These are phyloP conservation scores for Poecilia picta DNA, from an alignment of 2,797 vertebrate species.

Conservation along the genomic window DNA sequence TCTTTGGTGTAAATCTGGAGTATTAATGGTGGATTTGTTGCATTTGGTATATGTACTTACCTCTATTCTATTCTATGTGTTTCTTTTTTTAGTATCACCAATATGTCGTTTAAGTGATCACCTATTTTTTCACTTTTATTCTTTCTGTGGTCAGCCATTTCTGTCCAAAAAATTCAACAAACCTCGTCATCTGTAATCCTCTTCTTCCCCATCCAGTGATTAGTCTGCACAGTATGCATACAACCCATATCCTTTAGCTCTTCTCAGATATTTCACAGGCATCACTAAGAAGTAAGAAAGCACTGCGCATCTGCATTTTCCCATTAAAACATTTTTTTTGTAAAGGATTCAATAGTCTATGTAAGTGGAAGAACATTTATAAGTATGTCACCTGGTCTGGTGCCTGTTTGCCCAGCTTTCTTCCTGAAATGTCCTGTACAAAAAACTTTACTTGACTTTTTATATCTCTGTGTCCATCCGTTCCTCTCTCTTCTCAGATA, in stretches of 20 bases:
- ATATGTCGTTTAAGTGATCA: background rate
- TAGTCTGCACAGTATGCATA: background rate
- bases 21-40: background rate
- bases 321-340: background rate
- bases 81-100: background rate
- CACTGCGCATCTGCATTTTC: background rate
- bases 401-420: background rate
- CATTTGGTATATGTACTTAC: background rate
- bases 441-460: background rate
- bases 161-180: background rate
- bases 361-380: background rate
- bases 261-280: background rate
- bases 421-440: background rate
- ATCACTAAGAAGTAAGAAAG: background rate
- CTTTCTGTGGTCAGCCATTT: background rate
- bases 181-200: background rate
- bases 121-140: background rate
- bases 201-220: background rate
- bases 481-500: conserved; percentile 6
- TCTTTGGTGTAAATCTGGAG: conserved; percentile 12
- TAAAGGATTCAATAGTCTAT: background rate
- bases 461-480: background rate
- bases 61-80: background rate
- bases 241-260: background rate
- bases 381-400: background rate